These are phyloP conservation scores for Xestia rhomboidea DNA, from an alignment of 2,888 invertebrate genomes.

Conservation along the genomic window DNA sequence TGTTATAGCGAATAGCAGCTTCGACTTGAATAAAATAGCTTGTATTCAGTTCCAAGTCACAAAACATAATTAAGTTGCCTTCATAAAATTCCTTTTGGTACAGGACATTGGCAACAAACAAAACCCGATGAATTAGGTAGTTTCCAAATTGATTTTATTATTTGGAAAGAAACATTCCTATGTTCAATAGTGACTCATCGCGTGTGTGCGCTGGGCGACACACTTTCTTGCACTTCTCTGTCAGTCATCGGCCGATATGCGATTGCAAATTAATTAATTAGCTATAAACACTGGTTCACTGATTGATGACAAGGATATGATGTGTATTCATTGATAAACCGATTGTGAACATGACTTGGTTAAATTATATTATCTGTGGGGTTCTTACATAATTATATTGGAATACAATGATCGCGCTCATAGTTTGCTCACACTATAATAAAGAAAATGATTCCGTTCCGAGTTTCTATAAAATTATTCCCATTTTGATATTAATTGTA, in stretches of 20 bases:
- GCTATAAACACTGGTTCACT: neutral
- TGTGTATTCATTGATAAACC: slow-evolving; percentile 13
- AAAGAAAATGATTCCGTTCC: too few species aligned
- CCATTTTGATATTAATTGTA: too few species aligned
- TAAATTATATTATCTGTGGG: neutral
- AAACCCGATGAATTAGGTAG: neutral
- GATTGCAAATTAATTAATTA: slow-evolving; percentile 5
- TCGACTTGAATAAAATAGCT: neutral
- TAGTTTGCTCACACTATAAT: too few species aligned
- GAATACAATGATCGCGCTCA: neutral
- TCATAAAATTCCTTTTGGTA: neutral
- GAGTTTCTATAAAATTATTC: too few species aligned
- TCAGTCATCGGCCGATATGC: neutral
- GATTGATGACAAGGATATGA: slow-evolving; percentile 2
- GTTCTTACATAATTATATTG: neutral
- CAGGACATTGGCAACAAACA: neutral
- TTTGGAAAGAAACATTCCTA: neutral
- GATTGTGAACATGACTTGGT: slow-evolving; percentile 13
- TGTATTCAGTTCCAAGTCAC: neutral
- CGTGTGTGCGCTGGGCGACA: neutral
- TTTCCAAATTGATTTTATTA: neutral
- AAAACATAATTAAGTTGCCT: neutral
- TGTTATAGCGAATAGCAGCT: neutral
- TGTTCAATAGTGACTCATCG: neutral
- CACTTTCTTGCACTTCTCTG: neutral